These are phyloP conservation scores for Rana temporaria DNA, from an alignment of 2,113 vertebrate species.

Conservation along the genomic window DNA sequence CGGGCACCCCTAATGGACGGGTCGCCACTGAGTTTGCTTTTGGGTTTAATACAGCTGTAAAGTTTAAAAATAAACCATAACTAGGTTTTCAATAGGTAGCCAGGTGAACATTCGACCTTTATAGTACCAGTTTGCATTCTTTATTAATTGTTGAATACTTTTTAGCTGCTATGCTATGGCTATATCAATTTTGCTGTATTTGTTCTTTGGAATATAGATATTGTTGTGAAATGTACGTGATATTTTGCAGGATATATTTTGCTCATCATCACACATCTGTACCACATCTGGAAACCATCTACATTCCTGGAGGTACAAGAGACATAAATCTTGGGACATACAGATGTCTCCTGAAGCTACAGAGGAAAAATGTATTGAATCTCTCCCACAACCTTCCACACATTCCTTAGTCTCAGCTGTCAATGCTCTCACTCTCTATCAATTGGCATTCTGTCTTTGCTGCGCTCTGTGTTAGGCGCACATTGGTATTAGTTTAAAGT, in stretches of 20 bases:
- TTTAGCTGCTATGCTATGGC: neutral
- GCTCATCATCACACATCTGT: neutral
- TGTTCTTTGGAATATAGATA: no score
- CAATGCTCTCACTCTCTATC: neutral
- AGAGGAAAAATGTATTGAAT: constrained; percentile 10
- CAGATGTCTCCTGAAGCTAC: neutral
- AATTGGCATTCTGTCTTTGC: neutral
- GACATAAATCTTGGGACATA: neutral
- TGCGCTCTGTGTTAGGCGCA: neutral
- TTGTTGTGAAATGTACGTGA: neutral
- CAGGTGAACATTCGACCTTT: no score
- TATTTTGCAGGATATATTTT: neutral
- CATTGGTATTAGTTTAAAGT: no score
- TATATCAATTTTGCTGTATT: neutral
- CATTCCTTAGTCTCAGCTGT: constrained; percentile 7
- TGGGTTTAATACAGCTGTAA: no score
- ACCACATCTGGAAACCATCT: constrained; percentile 31
- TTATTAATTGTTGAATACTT: no score
- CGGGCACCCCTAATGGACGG: no score
- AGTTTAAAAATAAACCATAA: no score
- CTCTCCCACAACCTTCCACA: neutral
- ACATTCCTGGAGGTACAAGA: neutral
- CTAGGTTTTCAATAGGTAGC: no score
- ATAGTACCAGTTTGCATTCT: no score
- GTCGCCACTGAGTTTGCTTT: no score